These are phyloP conservation scores for Eira barbara DNA, from an alignment of 2,113 vertebrate genomes.

Conservation along the genomic window DNA sequence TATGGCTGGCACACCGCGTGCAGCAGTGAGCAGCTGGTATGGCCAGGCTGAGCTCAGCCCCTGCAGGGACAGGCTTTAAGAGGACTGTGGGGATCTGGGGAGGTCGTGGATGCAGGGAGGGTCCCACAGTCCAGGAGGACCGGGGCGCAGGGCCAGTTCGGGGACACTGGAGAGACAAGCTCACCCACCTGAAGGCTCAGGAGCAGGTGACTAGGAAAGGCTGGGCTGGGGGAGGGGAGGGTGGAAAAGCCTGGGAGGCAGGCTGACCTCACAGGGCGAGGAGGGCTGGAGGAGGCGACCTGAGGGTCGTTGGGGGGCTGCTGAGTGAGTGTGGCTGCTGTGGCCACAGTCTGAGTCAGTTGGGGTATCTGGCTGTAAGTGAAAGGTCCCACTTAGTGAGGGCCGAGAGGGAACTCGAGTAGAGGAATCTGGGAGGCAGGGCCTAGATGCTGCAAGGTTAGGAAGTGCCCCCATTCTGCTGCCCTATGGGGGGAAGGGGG, in stretches of 20 bases:
- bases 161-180: neutral
- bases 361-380: neutral
- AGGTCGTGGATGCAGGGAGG: neutral
- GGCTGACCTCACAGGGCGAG: neutral
- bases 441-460: neutral
- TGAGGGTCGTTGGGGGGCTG: neutral
- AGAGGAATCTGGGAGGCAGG: neutral
- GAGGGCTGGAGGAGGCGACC: no score
- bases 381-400: neutral
- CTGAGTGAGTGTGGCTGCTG: neutral
- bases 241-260: fast-evolving
- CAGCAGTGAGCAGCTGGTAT: neutral
- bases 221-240: neutral
- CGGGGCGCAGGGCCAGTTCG: neutral
- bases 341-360: neutral
- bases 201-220: neutral
- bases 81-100: neutral
- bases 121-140: neutral
- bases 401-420: neutral
- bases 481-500: no score
- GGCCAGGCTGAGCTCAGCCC: neutral
- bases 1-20: neutral
- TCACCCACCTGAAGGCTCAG: neutral
- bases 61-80: neutral
- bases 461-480: neutral